Percentiles rank a stretch among this genome's conserved stretches.
Evolutionary conservation across 2,113 vertebrate genomes (phyloP).

Genomic region (Cryptotis parvus): DNA sequence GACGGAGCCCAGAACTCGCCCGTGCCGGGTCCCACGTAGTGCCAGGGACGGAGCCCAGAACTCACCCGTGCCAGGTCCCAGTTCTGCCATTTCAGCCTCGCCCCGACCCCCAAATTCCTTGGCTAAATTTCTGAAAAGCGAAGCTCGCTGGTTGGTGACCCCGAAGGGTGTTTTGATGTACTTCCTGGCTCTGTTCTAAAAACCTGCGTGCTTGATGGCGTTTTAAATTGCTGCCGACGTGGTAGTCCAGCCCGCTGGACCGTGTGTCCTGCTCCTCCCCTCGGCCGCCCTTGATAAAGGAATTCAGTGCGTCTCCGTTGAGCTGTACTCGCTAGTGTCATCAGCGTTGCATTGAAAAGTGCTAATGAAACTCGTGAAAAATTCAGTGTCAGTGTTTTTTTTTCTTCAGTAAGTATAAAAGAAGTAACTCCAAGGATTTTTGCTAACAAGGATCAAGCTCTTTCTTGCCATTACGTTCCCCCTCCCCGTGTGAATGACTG

Average conservation of each 20-base stretch:
- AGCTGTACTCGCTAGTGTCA: background rate
- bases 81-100: too few relatives aligned
- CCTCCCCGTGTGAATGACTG: background rate
- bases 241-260: too few relatives aligned
- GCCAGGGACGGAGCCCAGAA: too few relatives aligned
- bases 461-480: background rate
- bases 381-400: slow-evolving; percentile 7
- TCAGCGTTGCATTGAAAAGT: background rate
- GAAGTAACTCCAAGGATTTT: background rate
- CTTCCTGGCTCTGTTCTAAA: background rate
- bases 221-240: too few relatives aligned
- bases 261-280: too few relatives aligned
- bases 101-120: background rate
- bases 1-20: too few relatives aligned
- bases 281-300: slow-evolving; percentile 34
- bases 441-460: background rate
- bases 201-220: too few relatives aligned
- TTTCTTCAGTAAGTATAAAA: background rate
- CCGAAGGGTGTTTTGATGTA: background rate
- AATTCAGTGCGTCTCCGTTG: slow-evolving; percentile 30
- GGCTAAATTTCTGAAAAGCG: slow-evolving; percentile 47
- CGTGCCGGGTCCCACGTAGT: too few relatives aligned
- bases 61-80: too few relatives aligned
- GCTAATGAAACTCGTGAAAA: slow-evolving; percentile 18
- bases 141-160: background rate